phyloP scores from a whole-genome alignment of 1,140 invertebrate species.

The Pogonomyrmex californicus region DNA sequence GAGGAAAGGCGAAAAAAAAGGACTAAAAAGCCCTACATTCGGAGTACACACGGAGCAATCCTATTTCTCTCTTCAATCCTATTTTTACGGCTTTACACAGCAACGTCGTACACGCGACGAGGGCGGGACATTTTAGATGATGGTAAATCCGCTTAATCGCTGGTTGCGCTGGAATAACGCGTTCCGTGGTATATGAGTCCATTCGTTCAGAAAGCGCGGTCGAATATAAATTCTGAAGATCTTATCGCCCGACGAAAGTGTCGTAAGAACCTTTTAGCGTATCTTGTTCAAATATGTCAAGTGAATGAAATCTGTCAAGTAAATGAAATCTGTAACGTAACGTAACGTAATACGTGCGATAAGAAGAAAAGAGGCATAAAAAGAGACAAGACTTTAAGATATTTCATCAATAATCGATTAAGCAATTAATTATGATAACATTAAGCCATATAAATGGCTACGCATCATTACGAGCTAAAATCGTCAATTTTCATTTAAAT shows the following conservation, averaged over 20 bases:
- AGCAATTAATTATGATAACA: neutral
- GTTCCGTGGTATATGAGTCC: neutral
- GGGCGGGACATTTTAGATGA: constrained; percentile 17
- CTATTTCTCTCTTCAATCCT: neutral
- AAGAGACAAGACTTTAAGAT: neutral
- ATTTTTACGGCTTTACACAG: constrained; percentile 15
- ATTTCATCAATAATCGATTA: neutral
- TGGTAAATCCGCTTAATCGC: constrained; percentile 33
- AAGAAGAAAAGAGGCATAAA: neutral
- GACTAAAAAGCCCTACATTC: constrained; percentile 16
- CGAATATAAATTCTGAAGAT: neutral
- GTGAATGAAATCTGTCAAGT: neutral
- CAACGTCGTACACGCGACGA: constrained; percentile 16
- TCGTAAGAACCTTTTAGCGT: neutral
- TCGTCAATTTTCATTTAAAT: constrained; percentile 29
- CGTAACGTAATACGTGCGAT: neutral
- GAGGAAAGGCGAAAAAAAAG: constrained; percentile 56
- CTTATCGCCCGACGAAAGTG: neutral
- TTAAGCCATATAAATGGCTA: neutral
- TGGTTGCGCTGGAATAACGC: neutral
- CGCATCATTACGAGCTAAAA: constrained; percentile 4
- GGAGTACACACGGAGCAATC: constrained; percentile 27
- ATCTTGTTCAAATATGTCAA: neutral
- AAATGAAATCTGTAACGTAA: neutral
- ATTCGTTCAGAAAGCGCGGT: neutral